Evolutionary conservation across 2,797 vertebrate species (phyloP).

Genomic region (Crocidura indochinensis): DNA sequence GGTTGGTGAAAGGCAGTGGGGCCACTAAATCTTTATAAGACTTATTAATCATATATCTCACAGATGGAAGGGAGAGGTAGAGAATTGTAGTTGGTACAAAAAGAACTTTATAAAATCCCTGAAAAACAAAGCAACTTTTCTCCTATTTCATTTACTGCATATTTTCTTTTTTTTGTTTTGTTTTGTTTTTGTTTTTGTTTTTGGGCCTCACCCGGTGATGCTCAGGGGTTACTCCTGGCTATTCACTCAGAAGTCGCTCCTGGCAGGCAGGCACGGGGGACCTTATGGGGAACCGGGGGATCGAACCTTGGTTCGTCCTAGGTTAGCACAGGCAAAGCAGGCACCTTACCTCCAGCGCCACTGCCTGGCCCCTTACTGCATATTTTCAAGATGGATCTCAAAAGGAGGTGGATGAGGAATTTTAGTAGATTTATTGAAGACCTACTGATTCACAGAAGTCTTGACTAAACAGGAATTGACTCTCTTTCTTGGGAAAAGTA

Average conservation of each 20-base stretch:
- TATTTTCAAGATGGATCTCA: background rate
- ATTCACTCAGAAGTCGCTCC: no score
- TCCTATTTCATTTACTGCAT: background rate
- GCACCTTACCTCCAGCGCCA: no score
- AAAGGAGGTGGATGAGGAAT: background rate
- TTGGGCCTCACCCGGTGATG: no score
- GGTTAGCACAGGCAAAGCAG: no score
- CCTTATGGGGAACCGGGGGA: no score
- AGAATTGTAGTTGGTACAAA: conserved; percentile 40
- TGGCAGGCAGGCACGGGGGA: no score
- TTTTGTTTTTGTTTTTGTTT: no score
- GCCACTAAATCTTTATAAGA: conserved; percentile 73
- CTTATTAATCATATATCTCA: conserved; percentile 79
- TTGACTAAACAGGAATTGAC: conserved; percentile 29
- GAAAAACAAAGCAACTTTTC: conserved; percentile 56
- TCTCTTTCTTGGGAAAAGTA: background rate
- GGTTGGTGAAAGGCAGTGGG: conserved; percentile 68
- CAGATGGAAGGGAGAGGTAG: conserved; percentile 63
- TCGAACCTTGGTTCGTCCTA: no score
- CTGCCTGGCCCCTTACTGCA: background rate
- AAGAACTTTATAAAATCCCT: conserved; percentile 73
- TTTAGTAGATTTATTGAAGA: background rate
- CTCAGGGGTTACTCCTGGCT: no score
- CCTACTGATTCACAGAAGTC: conserved; percentile 9
- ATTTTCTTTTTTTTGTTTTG: no score